phyloP scores from a whole-genome alignment of 2,113 vertebrate genomes.

The Myrmecobius fasciatus region DNA sequence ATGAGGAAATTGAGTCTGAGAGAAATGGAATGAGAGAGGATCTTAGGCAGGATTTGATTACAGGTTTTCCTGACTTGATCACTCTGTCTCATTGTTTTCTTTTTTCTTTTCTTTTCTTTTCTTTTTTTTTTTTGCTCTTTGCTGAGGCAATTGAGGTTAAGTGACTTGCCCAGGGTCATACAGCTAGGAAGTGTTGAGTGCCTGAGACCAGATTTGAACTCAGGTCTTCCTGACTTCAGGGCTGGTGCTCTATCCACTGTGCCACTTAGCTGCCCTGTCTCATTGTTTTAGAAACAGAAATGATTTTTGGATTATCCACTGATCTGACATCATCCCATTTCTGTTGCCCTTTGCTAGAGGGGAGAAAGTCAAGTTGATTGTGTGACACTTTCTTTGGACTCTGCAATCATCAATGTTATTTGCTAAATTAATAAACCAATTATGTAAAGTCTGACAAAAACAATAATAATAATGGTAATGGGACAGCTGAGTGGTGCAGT shows the following conservation, averaged over 20 bases:
- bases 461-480: neutral
- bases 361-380: neutral
- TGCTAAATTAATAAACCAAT: neutral
- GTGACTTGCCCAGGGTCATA: no score
- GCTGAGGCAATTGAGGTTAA: no score
- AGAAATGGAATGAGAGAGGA: neutral
- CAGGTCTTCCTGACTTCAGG: no score
- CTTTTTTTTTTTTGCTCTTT: no score
- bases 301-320: slow-evolving; percentile 33
- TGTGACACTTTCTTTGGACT: neutral
- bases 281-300: neutral
- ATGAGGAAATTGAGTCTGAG: neutral
- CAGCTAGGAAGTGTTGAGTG: no score
- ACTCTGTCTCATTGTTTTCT: neutral
- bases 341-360: slow-evolving; percentile 41
- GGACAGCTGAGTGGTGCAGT: no score
- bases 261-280: no score
- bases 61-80: neutral
- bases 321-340: slow-evolving; percentile 36
- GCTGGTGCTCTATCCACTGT: no score
- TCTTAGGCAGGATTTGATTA: neutral
- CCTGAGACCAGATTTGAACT: no score
- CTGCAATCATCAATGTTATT: neutral
- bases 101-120: no score
- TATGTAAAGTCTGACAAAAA: neutral